A percentile compares a stretch with the other conserved stretches of the same genome.
These are phyloP conservation scores for Caerostris darwini DNA, from an alignment of 1,140 invertebrate species.

Conservation along the genomic window DNA sequence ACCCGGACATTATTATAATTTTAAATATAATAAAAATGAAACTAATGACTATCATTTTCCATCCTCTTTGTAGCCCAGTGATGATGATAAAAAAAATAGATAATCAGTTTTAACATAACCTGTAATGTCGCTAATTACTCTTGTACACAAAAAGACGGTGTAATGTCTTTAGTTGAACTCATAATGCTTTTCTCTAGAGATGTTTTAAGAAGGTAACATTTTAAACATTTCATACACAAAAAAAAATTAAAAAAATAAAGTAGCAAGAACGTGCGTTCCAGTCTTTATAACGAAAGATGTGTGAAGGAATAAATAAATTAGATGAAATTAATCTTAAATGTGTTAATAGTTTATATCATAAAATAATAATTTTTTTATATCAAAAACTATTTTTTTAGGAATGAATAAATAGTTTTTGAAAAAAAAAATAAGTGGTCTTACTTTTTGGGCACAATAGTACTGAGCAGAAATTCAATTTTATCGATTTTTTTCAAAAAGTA, in stretches of 20 bases:
- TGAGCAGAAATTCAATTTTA: too few relatives aligned
- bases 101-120: neutral
- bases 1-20: neutral
- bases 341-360: neutral
- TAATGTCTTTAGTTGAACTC: conserved; percentile 5
- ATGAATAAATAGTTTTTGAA: too few relatives aligned
- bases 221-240: neutral
- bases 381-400: too few relatives aligned
- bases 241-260: neutral
- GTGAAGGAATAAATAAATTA: neutral
- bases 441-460: too few relatives aligned
- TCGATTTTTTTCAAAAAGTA: too few relatives aligned
- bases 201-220: neutral
- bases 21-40: conserved; percentile 26
- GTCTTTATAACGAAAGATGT: neutral
- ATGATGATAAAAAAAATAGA: neutral
- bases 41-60: conserved; percentile 12
- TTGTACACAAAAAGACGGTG: neutral
- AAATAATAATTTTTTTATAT: neutral
- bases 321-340: neutral
- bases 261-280: neutral
- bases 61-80: neutral
- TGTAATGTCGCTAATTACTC: neutral
- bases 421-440: too few relatives aligned
- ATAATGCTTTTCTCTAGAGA: neutral